Conservation (phyloP, 1,140 invertebrate species). For the Aphelinus certus region DNA sequence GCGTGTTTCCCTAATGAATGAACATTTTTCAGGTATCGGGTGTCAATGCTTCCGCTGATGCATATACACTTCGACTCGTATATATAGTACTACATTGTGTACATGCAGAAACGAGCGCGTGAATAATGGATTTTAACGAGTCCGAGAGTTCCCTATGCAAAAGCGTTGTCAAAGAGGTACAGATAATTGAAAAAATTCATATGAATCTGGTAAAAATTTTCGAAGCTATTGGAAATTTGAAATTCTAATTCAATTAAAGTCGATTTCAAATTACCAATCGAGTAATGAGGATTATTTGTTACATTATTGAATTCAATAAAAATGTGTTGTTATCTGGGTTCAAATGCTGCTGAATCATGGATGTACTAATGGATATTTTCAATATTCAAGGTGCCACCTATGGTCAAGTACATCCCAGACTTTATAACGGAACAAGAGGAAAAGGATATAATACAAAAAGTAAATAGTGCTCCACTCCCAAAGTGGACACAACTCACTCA, state of each 20-base stretch:
- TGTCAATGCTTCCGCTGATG: too few relatives aligned
- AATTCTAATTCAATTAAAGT: background rate
- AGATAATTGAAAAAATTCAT: background rate
- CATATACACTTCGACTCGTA: too few relatives aligned
- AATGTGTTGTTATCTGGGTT: background rate
- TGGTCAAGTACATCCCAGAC: conserved; percentile 89
- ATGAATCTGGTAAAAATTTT: background rate
- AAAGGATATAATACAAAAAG: conserved; percentile 73
- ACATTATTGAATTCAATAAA: background rate
- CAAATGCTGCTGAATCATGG: too few relatives aligned
- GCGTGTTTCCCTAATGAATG: too few relatives aligned
- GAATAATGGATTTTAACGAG: conserved; percentile 13
- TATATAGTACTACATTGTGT: too few relatives aligned
- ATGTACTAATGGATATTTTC: background rate
- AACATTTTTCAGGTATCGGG: too few relatives aligned
- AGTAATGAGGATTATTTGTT: too few relatives aligned
- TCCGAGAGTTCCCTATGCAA: background rate
- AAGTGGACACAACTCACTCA: conserved; percentile 96
- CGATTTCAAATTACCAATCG: background rate
- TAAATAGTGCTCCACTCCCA: conserved; percentile 87
- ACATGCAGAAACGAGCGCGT: too few relatives aligned
- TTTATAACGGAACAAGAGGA: conserved; percentile 90
- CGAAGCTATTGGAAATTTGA: background rate
- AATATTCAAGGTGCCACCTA: conserved; percentile 71
- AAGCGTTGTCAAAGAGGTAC: conserved; percentile 25